Base-by-base conservation (phyloP, 2,888 invertebrate species). In the Notocelia uddmanniana region DNA sequence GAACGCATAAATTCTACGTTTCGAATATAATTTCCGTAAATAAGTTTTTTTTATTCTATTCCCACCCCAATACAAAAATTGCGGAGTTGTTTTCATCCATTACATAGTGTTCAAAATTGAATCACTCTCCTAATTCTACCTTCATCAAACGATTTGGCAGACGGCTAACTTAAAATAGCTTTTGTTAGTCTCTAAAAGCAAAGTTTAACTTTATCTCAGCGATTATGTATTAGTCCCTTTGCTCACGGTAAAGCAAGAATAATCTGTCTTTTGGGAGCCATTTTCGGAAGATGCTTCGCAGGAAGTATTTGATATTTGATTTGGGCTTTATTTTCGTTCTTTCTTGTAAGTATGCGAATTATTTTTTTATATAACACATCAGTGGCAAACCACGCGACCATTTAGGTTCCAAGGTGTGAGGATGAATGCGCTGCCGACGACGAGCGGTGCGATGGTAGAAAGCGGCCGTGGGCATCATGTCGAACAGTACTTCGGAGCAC, bases 181-280 rank as follows among this genome's bases (percentile, higher is more conserved):
- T 50, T 34, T 26, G 18, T 48, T 60, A 45, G 18, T 60, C 23
- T 1, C 50, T 50, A 50, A 63, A 63, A 52, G 63, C 15, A 63
- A 63, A 63, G 50, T 63, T 63, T 50, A 21, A 63, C 63, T 63
- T 62, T 18, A 15, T 31, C 45, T 15, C 31, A 62, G 48, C 31
- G 34, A 50, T 50, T 63, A 31, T 31, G 50, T 50, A 62, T 63
- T 31, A 48, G 50, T 31, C 48, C 18, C 60, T 45, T 26, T 26
- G 10, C 31, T 34, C 26, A 19, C 63, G 31, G 59, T 5, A 52
- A 52, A 63, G 63, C 19, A 63, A 52, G 63, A 63, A 26, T 63
- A 63, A 63, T 52, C 52, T 34, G 34, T 34, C 50, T 63, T 52
- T 15, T 19, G 63, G 63, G 34, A 50, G 50, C 13, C 19, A 41